Conservation (phyloP, 2,888 invertebrate species). For the Leptinotarsa peninsularis region DNA sequence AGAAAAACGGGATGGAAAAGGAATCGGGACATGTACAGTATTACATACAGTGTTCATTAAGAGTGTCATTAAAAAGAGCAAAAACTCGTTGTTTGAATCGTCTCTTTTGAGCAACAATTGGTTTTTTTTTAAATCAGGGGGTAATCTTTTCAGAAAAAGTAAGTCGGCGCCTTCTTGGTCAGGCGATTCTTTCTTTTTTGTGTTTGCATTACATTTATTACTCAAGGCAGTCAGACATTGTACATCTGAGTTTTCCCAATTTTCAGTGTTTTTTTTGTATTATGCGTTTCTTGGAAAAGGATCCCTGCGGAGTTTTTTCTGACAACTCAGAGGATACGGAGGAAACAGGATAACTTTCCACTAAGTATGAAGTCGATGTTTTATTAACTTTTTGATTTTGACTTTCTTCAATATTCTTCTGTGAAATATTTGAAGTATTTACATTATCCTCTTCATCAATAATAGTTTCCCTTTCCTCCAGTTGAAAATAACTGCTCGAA, state of each 20-base stretch:
- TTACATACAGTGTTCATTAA: neutral
- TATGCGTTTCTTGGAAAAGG: neutral
- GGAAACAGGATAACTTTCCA: too few species aligned
- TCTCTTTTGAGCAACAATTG: neutral
- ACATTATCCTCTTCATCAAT: conserved; percentile 16
- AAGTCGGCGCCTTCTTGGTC: neutral
- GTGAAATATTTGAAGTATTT: conserved; percentile 18
- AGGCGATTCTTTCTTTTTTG: neutral
- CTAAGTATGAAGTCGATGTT: neutral
- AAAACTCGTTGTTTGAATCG: neutral
- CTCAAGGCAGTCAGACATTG: neutral
- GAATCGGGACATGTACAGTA: too few species aligned
- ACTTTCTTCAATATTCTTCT: conserved; percentile 20
- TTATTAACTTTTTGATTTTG: neutral
- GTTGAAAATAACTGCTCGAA: neutral
- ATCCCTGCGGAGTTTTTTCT: neutral
- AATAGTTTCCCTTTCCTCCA: neutral
- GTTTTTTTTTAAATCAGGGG: neutral
- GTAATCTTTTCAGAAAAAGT: neutral
- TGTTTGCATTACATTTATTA: neutral
- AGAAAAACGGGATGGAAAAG: too few species aligned
- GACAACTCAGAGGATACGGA: neutral
- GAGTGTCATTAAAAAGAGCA: neutral
- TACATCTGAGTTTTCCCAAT: neutral
- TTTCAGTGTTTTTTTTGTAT: neutral